Base-by-base conservation (phyloP, 1,140 invertebrate species). In the Gryon sp. region DNA sequence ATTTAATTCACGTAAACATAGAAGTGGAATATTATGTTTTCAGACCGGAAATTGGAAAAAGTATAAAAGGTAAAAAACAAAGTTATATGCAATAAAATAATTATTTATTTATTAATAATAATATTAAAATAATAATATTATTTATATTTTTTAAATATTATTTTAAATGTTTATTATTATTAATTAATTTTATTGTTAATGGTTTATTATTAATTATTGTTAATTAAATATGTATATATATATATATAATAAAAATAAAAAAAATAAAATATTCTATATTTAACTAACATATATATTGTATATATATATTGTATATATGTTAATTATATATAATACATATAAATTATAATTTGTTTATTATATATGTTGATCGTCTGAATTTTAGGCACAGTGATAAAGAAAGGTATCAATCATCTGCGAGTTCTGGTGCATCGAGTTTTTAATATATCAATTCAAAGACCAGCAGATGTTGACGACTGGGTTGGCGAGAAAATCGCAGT, bases 1-100 rank as follows among this genome's bases (percentile, higher is more conserved):
- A 86, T 62, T 92, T 90, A 59, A 90, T 92, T 72, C 90, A 92
- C 74, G 82, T 92, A 32, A 90, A 93, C 84, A 88, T 93, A 9
- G 88, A 91, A 86, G 91, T 90, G 24, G 91, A 92, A 75, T 92
- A 92, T 84, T 93, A 91, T 83, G 83, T 93, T 60, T 93, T 93
- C 82, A 85, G 84, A 53, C 92, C 92, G 34, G 68, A 80, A 63
- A 69, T 89, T 16, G 90, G 89, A 0, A 50, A 82, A 81, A 57
- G 45, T 65, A 52, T 89, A 65, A 80, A 85, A 84, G 82, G 90
- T 90, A 68, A 79, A 9, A n/a, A n/a, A n/a, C n/a, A n/a, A n/a
- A n/a, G n/a, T n/a, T n/a, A n/a, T n/a, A n/a, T n/a, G n/a, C n/a
- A n/a, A n/a, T n/a, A n/a, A n/a, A n/a, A n/a, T n/a, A n/a, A n/a